Evolutionary conservation across 2,888 invertebrate species (phyloP).

Genomic region (Erpobdella octoculata): DNA sequence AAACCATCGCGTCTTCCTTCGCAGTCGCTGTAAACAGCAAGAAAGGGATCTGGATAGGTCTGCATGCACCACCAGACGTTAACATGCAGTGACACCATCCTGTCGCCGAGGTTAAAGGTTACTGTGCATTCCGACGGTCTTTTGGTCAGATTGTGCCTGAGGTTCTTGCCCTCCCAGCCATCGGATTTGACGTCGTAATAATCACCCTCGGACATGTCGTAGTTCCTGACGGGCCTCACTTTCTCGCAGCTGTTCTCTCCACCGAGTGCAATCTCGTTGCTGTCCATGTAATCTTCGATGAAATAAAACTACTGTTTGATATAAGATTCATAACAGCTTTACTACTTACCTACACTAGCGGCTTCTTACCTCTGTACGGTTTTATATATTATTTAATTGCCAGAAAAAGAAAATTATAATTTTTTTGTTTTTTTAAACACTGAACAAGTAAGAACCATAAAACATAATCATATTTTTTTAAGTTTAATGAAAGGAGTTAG

Average conservation of each 20-base stretch:
- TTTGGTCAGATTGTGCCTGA: constrained; percentile 24
- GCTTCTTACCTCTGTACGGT: no score
- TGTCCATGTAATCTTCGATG: constrained; percentile 20
- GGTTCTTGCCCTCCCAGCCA: constrained; percentile 18
- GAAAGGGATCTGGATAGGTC: constrained; percentile 30
- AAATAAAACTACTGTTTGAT: no score
- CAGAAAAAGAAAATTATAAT: no score
- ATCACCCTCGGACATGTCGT: constrained; percentile 36
- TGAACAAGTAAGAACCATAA: no score
- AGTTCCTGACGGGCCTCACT: constrained; percentile 22
- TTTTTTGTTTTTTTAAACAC: no score
- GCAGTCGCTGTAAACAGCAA: constrained; percentile 37
- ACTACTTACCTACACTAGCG: no score
- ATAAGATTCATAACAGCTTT: no score
- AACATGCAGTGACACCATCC: constrained; percentile 32
- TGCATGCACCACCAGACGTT: constrained; percentile 35
- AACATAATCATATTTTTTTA: no score
- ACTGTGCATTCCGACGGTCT: constrained; percentile 36
- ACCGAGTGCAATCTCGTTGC: neutral
- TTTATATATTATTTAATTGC: no score
- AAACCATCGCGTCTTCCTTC: constrained; percentile 30
- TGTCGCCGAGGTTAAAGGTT: constrained; percentile 36
- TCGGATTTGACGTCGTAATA: constrained; percentile 35
- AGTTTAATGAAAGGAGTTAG: no score
- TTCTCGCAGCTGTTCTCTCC: constrained; percentile 18